Base-by-base conservation (phyloP, 2,113 vertebrate species). In the Emydocephalus ijimae region DNA sequence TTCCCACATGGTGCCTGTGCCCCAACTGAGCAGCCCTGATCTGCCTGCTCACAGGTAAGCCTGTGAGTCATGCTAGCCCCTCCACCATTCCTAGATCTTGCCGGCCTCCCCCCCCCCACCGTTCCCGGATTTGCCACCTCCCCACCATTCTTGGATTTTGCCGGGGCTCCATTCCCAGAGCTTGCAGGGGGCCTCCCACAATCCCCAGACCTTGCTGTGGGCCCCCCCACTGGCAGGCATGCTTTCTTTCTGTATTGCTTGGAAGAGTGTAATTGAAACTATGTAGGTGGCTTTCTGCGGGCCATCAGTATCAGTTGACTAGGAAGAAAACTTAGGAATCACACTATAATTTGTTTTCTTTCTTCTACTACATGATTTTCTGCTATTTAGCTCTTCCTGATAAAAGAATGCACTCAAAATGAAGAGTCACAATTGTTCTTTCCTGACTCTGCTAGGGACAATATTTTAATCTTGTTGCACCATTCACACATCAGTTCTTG, bases 261-360 rank as follows among this genome's bases (percentile, higher is more conserved):
- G 57, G 64, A 48, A n/a, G 3, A 34, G 34, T 1, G 3, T 9
- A 81, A n/a, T 81, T 43, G 29, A 69, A 89, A 81, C 20, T 18
- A 18, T 39, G n/a, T 29, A 74, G 20, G 43, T 26, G 34, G 34
- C 52, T 91, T 86, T 85, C 26, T 14, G 59, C 20, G 1, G 9
- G 7, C 14, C 43, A 91, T 26, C 55, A 34, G 24, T 61, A 61
- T 52, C 15, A 39, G 29, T 48, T 91, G 56, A 87, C 45, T 11
- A 26, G 14, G 29, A 26, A 85, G 48, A 56, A 88, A 57, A 6
- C 11, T 45, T 69, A 54, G 23, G 48, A 34, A 29, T 54, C 95
- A 92, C 93, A 91, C 95, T 94, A 91, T 94, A 94, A 92, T 95
- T 94, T 95, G 7, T 88, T 54, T 96, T 95, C 94, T 59, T 61